Conservation (phyloP, 2,113 vertebrate species). For the Psophia crepitans region DNA sequence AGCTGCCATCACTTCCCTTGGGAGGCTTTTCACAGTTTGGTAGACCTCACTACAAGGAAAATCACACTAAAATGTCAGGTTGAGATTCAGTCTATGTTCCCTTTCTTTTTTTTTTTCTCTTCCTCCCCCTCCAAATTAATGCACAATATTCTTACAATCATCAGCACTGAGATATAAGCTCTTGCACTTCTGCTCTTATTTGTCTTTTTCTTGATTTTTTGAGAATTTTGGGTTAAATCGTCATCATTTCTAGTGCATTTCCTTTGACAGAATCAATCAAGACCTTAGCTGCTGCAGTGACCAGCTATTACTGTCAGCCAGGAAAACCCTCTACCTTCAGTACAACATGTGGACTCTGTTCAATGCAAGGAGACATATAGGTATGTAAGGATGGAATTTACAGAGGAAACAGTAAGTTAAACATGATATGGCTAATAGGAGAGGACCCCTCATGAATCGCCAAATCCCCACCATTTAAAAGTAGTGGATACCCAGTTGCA, state of each 20-base stretch:
- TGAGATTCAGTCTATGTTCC: not conserved
- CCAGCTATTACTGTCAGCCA: not conserved
- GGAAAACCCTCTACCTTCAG: not conserved
- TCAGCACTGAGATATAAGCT: not conserved
- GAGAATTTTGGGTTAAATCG: not conserved
- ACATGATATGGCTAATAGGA: not conserved
- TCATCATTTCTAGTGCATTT: not conserved
- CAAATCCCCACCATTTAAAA: not conserved
- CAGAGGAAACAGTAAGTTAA: not conserved
- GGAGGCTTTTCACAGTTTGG: not conserved
- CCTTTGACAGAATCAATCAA: not conserved
- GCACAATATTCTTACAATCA: not conserved
- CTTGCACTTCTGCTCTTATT: not conserved
- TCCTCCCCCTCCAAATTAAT: not conserved
- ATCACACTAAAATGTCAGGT: not conserved
- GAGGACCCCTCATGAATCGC: rapidly evolving
- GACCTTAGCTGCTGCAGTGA: not conserved
- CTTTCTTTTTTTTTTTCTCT: not conserved
- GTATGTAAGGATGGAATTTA: not conserved
- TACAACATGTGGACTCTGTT: not conserved
- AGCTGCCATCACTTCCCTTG: not conserved
- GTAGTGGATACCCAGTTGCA: not conserved
- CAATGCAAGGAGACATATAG: not conserved
- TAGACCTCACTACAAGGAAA: not conserved
- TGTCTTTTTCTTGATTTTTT: not conserved